A percentile compares a stretch with the other conserved stretches of the same genome.
phyloP scores from a whole-genome alignment of 2,113 vertebrate species.

The Microcebus tavaratra region DNA sequence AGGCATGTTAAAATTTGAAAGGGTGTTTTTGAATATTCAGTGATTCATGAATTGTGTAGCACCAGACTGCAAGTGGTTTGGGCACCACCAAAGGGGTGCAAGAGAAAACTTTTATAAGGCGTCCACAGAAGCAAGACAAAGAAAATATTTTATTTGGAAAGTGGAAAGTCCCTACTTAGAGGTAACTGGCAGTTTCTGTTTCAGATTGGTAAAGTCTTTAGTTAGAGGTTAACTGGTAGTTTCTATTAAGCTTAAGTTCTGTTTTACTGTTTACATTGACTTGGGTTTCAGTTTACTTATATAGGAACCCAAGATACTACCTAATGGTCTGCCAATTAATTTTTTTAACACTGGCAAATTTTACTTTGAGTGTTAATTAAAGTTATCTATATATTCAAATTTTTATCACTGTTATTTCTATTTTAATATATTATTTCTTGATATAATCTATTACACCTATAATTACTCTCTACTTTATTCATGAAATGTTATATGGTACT shows the following conservation, averaged over 20 bases:
- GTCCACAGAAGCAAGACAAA: background rate
- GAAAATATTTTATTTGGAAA: background rate
- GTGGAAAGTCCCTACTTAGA: background rate
- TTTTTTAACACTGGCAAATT: background rate
- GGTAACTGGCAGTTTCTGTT: too few species aligned
- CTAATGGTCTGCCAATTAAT: background rate
- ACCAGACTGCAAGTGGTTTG: background rate
- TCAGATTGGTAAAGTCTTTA: too few species aligned
- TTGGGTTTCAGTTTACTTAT: background rate
- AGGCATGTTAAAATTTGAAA: background rate
- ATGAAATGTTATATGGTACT: conserved; percentile 21
- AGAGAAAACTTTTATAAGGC: background rate
- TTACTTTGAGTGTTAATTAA: conserved; percentile 31
- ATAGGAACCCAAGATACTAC: background rate
- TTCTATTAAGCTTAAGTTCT: background rate
- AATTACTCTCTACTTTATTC: conserved; percentile 31
- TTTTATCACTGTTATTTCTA: conserved; percentile 29
- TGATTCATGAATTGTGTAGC: background rate
- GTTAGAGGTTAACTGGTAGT: too few species aligned
- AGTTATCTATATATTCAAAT: background rate
- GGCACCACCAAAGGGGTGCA: background rate
- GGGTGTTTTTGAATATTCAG: background rate
- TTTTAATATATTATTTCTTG: conserved; percentile 15
- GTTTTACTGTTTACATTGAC: background rate
- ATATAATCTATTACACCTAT: background rate